phyloP scores from a whole-genome alignment of 2,113 vertebrate genomes.

The Gadus macrocephalus region DNA sequence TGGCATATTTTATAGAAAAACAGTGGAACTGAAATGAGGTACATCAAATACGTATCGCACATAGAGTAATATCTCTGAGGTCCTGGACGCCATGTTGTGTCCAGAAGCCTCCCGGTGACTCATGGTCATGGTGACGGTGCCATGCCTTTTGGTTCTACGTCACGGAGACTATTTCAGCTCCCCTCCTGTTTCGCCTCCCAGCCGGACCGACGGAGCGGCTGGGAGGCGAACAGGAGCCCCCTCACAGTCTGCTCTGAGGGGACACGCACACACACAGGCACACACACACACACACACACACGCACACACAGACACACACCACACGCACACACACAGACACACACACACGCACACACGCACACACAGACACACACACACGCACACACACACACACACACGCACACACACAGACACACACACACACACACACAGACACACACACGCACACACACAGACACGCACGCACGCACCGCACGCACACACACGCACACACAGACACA shows the following conservation, averaged over 20 bases:
- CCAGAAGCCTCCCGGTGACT: constrained; percentile 11
- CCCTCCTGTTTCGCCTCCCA: constrained; percentile 12
- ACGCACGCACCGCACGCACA: neutral
- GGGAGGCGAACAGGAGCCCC: constrained; percentile 35
- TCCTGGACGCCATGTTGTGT: too few species aligned
- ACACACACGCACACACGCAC: neutral
- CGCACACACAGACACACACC: too few species aligned
- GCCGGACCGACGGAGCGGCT: constrained; percentile 15
- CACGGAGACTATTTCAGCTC: constrained; percentile 20
- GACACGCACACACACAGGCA: constrained; percentile 5
- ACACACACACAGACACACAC: too few species aligned
- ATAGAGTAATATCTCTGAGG: too few species aligned
- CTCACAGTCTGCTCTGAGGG: constrained; percentile 51
- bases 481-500: too few species aligned
- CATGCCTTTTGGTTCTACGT: constrained; percentile 17
- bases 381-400: too few species aligned
- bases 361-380: too few species aligned
- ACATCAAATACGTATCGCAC: too few species aligned
- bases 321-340: constrained; percentile 16
- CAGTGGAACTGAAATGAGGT: too few species aligned
- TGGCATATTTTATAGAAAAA: too few species aligned
- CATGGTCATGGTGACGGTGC: constrained; percentile 15
- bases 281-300: constrained; percentile 5
- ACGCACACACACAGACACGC: neutral
- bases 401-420: neutral